These are phyloP conservation scores for Hydrozoanthus tunicans DNA, from an alignment of 64 coral and sea anemone species.

Conservation along the genomic window DNA sequence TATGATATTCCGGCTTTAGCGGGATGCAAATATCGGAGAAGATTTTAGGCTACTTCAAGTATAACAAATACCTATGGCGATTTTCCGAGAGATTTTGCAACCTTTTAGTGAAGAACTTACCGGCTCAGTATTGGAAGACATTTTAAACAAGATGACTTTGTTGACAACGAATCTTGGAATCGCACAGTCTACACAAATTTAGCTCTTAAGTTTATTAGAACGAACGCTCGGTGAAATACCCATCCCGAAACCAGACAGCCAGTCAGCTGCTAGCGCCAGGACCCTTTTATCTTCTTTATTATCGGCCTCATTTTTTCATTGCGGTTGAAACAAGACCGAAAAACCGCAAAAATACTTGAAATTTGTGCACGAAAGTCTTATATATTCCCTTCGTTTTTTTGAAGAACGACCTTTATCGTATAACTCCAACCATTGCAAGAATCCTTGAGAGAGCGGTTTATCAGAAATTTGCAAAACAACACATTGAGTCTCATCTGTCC, in stretches of 20 bases:
- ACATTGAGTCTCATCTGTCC: conserved; percentile 9
- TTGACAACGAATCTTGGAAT: not conserved
- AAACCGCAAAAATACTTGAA: too few relatives aligned
- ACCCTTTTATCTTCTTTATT: not conserved
- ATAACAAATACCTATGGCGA: not conserved
- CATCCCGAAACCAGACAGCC: conserved; percentile 1
- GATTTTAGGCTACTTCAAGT: not conserved
- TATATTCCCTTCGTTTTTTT: too few relatives aligned
- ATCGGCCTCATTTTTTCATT: not conserved
- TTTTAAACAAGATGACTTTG: not conserved
- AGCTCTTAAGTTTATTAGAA: not conserved
- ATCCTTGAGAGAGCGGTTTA: conserved; percentile 12
- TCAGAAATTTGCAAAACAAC: not conserved
- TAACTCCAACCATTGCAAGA: conserved; percentile 1
- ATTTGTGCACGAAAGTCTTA: too few relatives aligned
- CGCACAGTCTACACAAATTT: not conserved
- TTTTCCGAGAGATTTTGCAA: not conserved
- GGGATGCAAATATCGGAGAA: not conserved
- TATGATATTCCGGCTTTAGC: too few relatives aligned
- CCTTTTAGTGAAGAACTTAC: not conserved
- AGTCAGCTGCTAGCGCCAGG: not conserved
- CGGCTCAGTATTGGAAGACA: not conserved
- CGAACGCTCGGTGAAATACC: not conserved
- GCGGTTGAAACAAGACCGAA: not conserved
- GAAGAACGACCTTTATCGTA: too few relatives aligned